These are phyloP conservation scores for Lepidochrysops patricia DNA, from an alignment of 2,888 invertebrate species.

Conservation along the genomic window DNA sequence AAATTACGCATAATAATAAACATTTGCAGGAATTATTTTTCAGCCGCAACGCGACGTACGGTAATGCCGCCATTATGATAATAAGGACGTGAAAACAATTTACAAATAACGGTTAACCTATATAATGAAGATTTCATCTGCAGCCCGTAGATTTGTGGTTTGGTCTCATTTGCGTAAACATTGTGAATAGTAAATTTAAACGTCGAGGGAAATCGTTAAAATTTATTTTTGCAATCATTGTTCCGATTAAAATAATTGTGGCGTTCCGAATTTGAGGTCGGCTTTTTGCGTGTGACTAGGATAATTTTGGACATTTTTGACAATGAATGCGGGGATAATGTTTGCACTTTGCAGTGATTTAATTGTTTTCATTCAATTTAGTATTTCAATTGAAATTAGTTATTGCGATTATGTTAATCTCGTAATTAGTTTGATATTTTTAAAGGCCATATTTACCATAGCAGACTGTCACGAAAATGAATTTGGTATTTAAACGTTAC, in stretches of 20 bases:
- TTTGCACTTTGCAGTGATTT: neutral
- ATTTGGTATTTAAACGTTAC: no score
- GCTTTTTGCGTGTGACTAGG: neutral
- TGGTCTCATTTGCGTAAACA: constrained; percentile 47
- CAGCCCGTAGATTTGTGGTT: constrained; percentile 59
- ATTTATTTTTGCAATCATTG: constrained; percentile 18
- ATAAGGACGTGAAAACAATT: constrained; percentile 27
- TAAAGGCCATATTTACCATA: no score
- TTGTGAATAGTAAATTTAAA: constrained; percentile 43
- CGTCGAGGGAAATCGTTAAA: constrained; percentile 36
- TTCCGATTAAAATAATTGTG: constrained; percentile 8
- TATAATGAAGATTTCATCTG: constrained; percentile 61
- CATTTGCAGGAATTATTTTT: neutral
- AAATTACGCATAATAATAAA: neutral
- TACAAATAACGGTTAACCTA: constrained; percentile 56
- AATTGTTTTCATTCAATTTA: neutral
- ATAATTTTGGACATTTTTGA: neutral
- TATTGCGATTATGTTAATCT: neutral
- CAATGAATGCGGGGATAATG: neutral
- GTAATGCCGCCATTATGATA: constrained; percentile 2
- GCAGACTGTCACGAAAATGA: no score
- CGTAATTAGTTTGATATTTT: neutral
- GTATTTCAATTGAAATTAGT: no score
- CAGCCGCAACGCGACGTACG: neutral
- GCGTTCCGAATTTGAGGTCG: neutral